Conservation (phyloP, 2,113 vertebrate species). For the Myanophis thanlyinensis region DNA sequence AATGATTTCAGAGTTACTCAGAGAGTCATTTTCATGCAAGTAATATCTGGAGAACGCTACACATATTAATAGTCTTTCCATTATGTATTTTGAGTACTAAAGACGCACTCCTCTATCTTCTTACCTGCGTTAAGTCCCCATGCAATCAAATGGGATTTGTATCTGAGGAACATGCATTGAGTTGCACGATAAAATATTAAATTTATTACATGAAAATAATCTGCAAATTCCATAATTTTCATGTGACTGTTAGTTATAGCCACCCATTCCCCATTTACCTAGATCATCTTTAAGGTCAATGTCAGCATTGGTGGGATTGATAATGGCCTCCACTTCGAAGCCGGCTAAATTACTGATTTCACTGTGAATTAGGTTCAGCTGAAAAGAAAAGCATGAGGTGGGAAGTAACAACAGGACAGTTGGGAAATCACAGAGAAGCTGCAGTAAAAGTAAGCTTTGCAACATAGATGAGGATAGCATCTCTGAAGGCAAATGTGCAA, state of each 20-base stretch:
- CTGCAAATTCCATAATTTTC: conserved; percentile 79
- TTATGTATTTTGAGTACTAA: neutral
- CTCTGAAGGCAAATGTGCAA: conserved; percentile 68
- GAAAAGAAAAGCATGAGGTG: conserved; percentile 85
- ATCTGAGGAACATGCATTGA: neutral
- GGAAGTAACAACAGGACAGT: conserved; percentile 80
- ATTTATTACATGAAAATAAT: conserved; percentile 59
- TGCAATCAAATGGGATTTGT: neutral
- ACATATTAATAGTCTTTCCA: conserved; percentile 25
- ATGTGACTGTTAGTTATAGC: conserved; percentile 76
- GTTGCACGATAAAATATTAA: conserved; percentile 47
- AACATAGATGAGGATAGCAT: conserved; percentile 69
- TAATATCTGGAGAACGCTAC: conserved; percentile 23
- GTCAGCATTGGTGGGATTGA: conserved; percentile 99
- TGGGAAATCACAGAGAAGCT: conserved; percentile 74
- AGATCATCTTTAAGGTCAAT: conserved; percentile 99
- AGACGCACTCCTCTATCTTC: neutral
- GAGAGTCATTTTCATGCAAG: conserved; percentile 38
- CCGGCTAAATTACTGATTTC: conserved; percentile 99
- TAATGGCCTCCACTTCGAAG: conserved; percentile 99
- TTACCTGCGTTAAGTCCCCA: neutral
- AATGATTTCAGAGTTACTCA: conserved; percentile 40
- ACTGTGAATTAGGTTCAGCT: conserved; percentile 99
- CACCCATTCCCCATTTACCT: conserved; percentile 88
- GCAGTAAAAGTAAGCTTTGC: conserved; percentile 75